phyloP scores from a whole-genome alignment of 2,888 invertebrate species.

The Caenorhabditis sp. region DNA sequence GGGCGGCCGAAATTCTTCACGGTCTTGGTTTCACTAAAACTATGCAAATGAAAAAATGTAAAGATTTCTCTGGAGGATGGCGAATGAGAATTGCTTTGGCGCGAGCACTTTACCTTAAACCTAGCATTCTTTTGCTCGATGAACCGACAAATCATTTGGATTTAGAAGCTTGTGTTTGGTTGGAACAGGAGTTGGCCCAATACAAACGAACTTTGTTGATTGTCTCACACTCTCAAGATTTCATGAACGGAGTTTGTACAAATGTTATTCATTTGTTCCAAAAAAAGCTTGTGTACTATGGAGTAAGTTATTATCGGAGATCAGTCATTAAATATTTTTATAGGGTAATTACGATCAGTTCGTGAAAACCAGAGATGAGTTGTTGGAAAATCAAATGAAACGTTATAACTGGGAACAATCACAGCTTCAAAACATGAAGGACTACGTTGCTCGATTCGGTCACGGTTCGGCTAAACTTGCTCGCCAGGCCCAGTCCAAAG shows the following conservation, averaged over 20 bases:
- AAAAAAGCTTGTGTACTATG: conserved; percentile 90
- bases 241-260: conserved; percentile 88
- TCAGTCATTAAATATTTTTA: conserved; percentile 51
- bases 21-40: conserved; percentile 89
- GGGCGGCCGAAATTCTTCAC: conserved; percentile 91
- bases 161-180: conserved; percentile 98
- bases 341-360: conserved; percentile 94
- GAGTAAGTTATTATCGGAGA: too few relatives aligned
- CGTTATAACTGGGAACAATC: conserved; percentile 99
- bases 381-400: conserved; percentile 97
- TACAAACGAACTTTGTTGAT: conserved; percentile 95
- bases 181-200: conserved; percentile 93
- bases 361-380: conserved; percentile 88
- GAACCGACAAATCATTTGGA: conserved; percentile 77
- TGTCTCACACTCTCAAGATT: conserved; percentile 98
- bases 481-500: conserved; percentile 97
- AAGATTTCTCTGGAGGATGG: conserved; percentile 78
- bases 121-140: conserved; percentile 76
- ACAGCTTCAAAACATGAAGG: conserved; percentile 99
- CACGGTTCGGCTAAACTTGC: conserved; percentile 98
- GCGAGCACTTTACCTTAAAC: conserved; percentile 75
- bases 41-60: conserved; percentile 79
- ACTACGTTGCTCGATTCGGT: conserved; percentile 98
- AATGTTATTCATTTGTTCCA: conserved; percentile 95
- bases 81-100: conserved; percentile 77